phyloP scores from a whole-genome alignment of 2,888 invertebrate genomes.

The Apamea sordens region DNA sequence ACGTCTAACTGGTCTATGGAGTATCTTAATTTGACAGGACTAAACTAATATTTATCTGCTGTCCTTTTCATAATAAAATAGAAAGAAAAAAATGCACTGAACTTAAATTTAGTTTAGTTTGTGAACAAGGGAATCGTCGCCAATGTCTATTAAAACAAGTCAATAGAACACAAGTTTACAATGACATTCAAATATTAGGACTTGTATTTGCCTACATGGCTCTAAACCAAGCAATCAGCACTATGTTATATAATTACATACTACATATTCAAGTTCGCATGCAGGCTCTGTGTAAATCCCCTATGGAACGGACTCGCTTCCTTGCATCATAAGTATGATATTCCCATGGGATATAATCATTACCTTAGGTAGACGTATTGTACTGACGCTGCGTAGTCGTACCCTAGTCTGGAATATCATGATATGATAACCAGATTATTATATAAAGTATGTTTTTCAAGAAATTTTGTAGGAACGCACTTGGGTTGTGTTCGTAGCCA shows the following conservation, averaged over 20 bases:
- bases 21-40: no score
- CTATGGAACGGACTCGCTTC: background rate
- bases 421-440: background rate
- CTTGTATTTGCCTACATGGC: conserved; percentile 2
- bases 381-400: background rate
- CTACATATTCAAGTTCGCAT: background rate
- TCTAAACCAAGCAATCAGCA: background rate
- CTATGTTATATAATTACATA: conserved; percentile 3
- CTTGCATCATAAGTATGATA: background rate
- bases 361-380: background rate
- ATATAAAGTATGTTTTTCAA: background rate
- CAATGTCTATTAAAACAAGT: background rate
- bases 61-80: no score
- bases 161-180: conserved; percentile 15
- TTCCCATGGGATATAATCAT: background rate
- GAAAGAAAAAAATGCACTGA: no score
- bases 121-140: no score
- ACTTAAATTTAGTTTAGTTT: no score
- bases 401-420: background rate
- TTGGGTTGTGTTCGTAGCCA: background rate
- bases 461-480: background rate
- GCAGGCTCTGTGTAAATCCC: background rate
- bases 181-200: conserved; percentile 27
- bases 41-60: no score
- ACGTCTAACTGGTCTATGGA: no score